These are phyloP conservation scores for Anser brachyrhynchus DNA, from an alignment of 2,113 vertebrate species.

Conservation along the genomic window DNA sequence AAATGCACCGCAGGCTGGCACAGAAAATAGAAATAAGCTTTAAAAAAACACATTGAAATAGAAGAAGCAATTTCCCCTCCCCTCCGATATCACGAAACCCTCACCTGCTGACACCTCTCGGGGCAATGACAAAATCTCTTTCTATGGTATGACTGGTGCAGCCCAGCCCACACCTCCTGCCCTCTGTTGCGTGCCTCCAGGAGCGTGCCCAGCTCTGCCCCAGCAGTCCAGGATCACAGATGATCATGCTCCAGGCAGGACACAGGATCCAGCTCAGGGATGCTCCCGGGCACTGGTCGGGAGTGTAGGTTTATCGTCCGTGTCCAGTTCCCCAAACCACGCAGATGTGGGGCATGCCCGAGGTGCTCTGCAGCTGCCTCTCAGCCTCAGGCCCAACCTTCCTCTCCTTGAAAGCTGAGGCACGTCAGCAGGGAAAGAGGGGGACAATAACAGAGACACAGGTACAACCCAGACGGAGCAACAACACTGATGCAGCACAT, in stretches of 20 bases:
- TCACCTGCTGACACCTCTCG: not conserved
- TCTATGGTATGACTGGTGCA: not conserved
- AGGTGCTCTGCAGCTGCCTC: not conserved
- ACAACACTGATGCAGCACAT: not conserved
- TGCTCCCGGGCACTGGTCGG: not conserved
- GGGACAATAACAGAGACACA: not conserved
- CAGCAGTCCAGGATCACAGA: not conserved
- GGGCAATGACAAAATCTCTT: not conserved
- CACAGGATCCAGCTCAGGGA: not conserved
- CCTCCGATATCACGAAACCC: not conserved
- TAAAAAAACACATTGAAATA: not conserved
- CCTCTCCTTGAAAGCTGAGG: not conserved
- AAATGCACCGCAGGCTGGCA: not conserved
- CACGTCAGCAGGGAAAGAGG: not conserved
- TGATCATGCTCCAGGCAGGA: not conserved
- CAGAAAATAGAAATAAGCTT: not conserved
- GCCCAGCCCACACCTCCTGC: not conserved
- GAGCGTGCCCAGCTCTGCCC: fast-evolving
- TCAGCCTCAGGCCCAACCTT: not conserved
- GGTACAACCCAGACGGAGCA: not conserved
- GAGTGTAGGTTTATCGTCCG: not conserved
- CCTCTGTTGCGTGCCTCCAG: not conserved
- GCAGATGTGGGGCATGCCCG: not conserved
- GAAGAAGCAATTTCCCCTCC: not conserved
- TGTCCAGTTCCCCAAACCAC: not conserved